Conservation (phyloP, 2,113 vertebrate species). For the Chamaea fasciata region DNA sequence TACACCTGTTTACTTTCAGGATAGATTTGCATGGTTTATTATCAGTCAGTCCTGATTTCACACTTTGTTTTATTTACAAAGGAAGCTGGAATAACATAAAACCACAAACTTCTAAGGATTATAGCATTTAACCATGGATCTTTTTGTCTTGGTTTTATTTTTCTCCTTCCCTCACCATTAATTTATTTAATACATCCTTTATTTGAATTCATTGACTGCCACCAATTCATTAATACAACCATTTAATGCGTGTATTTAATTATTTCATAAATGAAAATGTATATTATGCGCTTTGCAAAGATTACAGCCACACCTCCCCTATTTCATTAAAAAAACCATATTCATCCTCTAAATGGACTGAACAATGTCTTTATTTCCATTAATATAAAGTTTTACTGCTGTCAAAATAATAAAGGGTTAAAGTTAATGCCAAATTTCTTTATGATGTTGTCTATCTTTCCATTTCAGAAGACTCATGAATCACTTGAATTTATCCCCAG, state of each 20-base stretch:
- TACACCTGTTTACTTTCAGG: background rate
- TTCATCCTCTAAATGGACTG: background rate
- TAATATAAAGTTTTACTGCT: background rate
- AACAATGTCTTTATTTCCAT: background rate
- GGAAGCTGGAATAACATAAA: background rate
- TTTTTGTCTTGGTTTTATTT: background rate
- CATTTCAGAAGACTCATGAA: background rate
- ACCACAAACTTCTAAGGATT: background rate
- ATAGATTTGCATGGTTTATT: background rate
- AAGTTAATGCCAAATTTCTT: background rate
- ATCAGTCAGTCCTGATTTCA: background rate
- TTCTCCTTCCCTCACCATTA: background rate
- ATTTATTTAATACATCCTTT: background rate
- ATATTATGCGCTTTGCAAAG: background rate
- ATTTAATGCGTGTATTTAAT: background rate
- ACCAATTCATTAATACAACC: background rate
- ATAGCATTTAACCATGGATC: background rate
- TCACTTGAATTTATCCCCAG: background rate
- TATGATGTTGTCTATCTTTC: background rate
- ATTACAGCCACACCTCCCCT: fast-evolving
- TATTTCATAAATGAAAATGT: background rate
- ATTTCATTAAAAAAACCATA: background rate
- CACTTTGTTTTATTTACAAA: background rate
- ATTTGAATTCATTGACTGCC: background rate
- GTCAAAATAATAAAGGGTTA: background rate